Conservation (phyloP, 2,113 vertebrate species). For the Stercorarius parasiticus region DNA sequence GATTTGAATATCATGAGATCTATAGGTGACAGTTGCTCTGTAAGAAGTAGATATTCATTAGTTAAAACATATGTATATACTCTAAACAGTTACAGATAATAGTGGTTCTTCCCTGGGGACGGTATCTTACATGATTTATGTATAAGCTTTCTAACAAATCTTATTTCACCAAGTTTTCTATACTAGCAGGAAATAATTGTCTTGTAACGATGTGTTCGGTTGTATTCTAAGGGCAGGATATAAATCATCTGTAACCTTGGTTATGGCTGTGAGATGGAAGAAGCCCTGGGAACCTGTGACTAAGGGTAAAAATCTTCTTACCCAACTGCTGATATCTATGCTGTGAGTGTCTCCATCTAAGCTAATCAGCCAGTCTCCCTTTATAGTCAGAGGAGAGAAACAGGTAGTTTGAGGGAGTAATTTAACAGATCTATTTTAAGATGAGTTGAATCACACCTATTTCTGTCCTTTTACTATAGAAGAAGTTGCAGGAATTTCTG, state of each 20-base stretch:
- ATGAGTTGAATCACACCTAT: background rate
- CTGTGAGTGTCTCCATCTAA: background rate
- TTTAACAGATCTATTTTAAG: conserved; percentile 34
- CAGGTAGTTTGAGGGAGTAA: conserved; percentile 20
- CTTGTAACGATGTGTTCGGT: background rate
- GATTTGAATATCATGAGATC: background rate
- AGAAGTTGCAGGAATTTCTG: conserved; percentile 5
- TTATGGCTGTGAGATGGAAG: background rate
- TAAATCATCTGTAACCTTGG: background rate
- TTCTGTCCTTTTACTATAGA: background rate
- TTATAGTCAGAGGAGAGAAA: conserved; percentile 17
- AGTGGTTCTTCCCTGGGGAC: background rate
- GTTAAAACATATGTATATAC: background rate
- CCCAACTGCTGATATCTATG: background rate
- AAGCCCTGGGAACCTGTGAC: background rate
- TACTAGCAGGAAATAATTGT: background rate
- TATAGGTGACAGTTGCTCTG: background rate
- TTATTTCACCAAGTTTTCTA: background rate
- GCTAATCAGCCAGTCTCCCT: background rate
- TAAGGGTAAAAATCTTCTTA: background rate
- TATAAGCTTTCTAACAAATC: background rate
- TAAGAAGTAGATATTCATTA: background rate
- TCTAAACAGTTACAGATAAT: background rate
- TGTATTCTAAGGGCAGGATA: background rate
- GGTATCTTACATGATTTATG: background rate